phyloP scores from a whole-genome alignment of 2,888 invertebrate species.

The Stenolophus ochropezus region DNA sequence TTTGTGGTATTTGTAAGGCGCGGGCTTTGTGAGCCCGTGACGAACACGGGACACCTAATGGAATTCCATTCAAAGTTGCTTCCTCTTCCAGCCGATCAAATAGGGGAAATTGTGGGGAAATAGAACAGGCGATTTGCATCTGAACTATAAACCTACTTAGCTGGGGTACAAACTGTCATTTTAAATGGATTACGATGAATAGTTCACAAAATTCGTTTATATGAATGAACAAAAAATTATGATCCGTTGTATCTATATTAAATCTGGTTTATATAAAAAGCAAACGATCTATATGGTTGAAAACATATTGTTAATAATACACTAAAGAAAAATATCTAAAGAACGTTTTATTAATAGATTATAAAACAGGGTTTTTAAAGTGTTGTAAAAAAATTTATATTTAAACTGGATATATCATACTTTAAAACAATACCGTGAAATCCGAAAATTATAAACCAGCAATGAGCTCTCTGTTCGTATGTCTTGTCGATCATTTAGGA shows the following conservation, averaged over 20 bases:
- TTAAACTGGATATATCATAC: no score
- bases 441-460: no score
- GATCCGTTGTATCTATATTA: background rate
- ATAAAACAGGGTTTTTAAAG: no score
- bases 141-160: conserved; percentile 11
- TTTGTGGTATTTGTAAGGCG: conserved; percentile 31
- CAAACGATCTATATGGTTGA: no score
- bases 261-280: no score
- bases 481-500: no score
- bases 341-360: no score
- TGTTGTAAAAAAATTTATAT: no score
- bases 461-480: no score
- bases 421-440: no score
- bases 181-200: background rate
- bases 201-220: background rate
- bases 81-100: conserved; percentile 10
- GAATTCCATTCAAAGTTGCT: conserved; percentile 26
- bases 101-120: conserved; percentile 33
- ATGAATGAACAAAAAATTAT: background rate
- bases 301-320: no score
- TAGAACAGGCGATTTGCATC: background rate
- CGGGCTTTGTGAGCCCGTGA: background rate
- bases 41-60: background rate
- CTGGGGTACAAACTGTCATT: background rate
- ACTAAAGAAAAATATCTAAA: no score